Evolutionary conservation across 2,888 invertebrate species (phyloP), one percentile per base, ranked within the genome.

Genomic region (Unio pictorum): DNA sequence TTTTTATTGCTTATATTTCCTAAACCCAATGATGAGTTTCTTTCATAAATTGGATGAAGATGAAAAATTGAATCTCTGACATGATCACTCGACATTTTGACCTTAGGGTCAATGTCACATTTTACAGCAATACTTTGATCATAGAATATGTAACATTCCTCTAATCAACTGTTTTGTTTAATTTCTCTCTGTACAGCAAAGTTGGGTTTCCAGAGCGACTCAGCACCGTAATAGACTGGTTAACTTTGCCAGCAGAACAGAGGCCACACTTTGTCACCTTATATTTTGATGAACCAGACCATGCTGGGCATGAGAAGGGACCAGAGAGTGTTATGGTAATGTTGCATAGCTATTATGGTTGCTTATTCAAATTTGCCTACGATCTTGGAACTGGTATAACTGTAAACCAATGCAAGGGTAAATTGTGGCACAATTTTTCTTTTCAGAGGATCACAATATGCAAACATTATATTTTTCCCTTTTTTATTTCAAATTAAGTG

Each of bases 251-350:
- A 5, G 72, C 75, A 11, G 82, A 78, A 1, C 68, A 80, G 23
- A 68, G 81, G 59, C 86, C 87, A 15, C 81, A 84, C 66, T 81
- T 87, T 65, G 72, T 86, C 59, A 83, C 84, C 1, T 70, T 87
- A 26, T 88, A 88, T 74, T 86, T 88, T 67, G 78, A 88, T 56
- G 80, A 89, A 69, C 89, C 89, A 1, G 89, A 89, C 68, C 73
- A 72, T 34, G 84, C 85, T 4, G 88, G 87, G 7, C 88, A 88
- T 65, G 61, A 67, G 4, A 68, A 75, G 30, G 88, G 87, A 28
- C 86, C 86, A 15, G 80, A 76, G 56, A 79, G 81, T 66, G 82
- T 78, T 28, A 70, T 75, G 76, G 88, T 88, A 64, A 68, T 45
- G 45, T 15, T 45, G 23, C 2, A 60, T 28, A 26, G 30, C 18